Conservation (phyloP, 2,113 vertebrate genomes). For the Empidonax alnorum region DNA sequence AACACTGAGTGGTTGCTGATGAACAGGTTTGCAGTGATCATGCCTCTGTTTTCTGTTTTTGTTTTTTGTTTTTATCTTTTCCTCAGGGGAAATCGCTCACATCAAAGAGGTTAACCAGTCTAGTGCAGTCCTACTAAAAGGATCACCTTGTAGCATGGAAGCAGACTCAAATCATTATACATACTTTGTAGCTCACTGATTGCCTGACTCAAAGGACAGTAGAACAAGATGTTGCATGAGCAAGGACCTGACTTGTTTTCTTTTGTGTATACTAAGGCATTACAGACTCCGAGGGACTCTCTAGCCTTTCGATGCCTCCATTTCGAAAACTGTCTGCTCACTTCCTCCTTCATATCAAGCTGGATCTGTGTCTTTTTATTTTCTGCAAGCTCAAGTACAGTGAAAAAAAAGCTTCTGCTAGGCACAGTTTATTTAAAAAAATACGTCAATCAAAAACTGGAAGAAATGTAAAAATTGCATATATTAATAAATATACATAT, state of each 20-base stretch:
- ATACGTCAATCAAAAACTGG: slow-evolving; percentile 81
- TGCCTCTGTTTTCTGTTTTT: slow-evolving; percentile 72
- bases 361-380: slow-evolving; percentile 78
- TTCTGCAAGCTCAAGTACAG: slow-evolving; percentile 83
- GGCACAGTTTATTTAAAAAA: slow-evolving; percentile 74
- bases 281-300: slow-evolving; percentile 79
- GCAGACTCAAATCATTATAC: slow-evolving; percentile 82
- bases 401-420: slow-evolving; percentile 77
- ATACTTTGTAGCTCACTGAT: slow-evolving; percentile 83
- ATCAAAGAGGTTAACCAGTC: slow-evolving; percentile 88
- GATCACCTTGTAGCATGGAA: slow-evolving; percentile 82
- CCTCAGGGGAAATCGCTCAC: slow-evolving; percentile 86
- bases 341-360: slow-evolving; percentile 79
- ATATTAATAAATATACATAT: slow-evolving; percentile 81
- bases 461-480: slow-evolving; percentile 79
- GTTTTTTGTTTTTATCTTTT: slow-evolving; percentile 74
- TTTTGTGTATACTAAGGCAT: slow-evolving; percentile 80
- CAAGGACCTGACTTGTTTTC: slow-evolving; percentile 83
- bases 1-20: slow-evolving; percentile 45
- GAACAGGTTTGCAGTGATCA: slow-evolving; percentile 68
- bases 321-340: slow-evolving; percentile 78
- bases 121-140: slow-evolving; percentile 92
- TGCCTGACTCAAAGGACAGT: slow-evolving; percentile 81
- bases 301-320: slow-evolving; percentile 77
- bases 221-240: slow-evolving; percentile 93